Evolutionary conservation across 2,113 vertebrate genomes (phyloP).

Genomic region (Saimiri boliviensis): DNA sequence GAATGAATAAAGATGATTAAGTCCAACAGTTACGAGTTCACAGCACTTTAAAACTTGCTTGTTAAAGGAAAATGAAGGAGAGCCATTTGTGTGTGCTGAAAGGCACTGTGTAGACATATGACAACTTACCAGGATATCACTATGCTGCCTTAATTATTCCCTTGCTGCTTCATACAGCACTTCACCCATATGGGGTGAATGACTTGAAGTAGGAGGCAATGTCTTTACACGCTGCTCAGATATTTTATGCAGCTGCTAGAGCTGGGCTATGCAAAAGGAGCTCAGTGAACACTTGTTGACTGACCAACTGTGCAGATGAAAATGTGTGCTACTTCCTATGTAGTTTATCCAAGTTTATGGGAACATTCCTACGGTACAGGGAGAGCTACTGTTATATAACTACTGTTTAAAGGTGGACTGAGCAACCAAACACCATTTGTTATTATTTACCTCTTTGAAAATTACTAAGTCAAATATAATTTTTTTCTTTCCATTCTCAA

Average conservation of each 20-base stretch:
- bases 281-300: neutral
- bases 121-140: neutral
- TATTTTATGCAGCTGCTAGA: neutral
- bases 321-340: neutral
- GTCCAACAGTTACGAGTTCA: neutral
- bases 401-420: neutral
- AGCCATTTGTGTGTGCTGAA: neutral
- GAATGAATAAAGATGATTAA: neutral
- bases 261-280: neutral
- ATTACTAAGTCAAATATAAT: neutral
- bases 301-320: neutral
- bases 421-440: neutral
- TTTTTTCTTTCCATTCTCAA: neutral
- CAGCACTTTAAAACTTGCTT: neutral
- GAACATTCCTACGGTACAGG: no score
- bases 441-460: neutral
- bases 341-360: neutral
- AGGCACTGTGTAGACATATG: neutral
- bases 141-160: neutral
- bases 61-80: neutral
- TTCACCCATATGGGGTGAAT: neutral
- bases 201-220: neutral
- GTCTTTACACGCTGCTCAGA: neutral
- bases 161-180: neutral
- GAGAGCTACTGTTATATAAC: no score